These are phyloP conservation scores for Bombycilla garrulus DNA, from an alignment of 2,113 vertebrate genomes.

Conservation along the genomic window DNA sequence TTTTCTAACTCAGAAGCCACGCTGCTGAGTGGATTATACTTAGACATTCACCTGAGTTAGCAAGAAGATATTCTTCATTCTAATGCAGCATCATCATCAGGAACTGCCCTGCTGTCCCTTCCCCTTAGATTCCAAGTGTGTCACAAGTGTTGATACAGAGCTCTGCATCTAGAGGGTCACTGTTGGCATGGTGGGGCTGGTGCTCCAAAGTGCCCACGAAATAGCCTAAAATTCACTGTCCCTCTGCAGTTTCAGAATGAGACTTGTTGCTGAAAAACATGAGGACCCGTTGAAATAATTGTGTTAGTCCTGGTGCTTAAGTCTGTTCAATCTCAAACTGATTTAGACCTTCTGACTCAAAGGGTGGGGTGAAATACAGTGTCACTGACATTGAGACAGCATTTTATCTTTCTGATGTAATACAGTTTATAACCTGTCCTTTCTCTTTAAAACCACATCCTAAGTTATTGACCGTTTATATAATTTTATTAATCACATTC, in stretches of 20 bases:
- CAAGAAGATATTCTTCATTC: not conserved
- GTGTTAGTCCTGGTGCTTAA: not conserved
- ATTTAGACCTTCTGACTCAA: not conserved
- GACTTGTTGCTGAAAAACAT: not conserved
- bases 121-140: not conserved
- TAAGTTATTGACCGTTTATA: not conserved
- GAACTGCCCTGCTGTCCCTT: not conserved
- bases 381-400: not conserved
- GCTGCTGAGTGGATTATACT: not conserved
- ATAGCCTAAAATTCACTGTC: not conserved
- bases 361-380: not conserved
- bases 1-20: not conserved
- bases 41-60: conserved; percentile 25
- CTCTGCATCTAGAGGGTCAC: not conserved
- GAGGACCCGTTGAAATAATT: not conserved
- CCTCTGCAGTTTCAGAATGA: not conserved
- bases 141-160: not conserved
- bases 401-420: not conserved
- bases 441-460: not conserved
- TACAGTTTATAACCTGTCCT: not conserved
- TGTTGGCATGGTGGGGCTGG: not conserved
- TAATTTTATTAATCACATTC: conserved; percentile 32
- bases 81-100: not conserved
- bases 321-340: not conserved
- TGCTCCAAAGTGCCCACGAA: not conserved